Percentiles rank a stretch among this genome's conserved stretches.
Conservation (phyloP, 2,113 vertebrate genomes). For the Salvelinus sp. region DNA sequence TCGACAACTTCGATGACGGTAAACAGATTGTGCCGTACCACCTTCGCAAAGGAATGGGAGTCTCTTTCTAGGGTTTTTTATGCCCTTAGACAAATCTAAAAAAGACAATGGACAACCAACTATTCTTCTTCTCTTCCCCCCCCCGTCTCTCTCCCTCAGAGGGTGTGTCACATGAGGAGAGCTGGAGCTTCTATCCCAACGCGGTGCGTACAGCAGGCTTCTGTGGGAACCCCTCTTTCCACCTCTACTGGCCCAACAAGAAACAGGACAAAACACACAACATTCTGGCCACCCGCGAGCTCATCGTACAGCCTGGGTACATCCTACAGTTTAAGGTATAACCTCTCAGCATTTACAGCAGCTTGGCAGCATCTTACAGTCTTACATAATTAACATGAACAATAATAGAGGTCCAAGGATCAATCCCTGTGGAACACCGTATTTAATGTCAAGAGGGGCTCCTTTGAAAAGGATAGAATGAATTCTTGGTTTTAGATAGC, state of each 20-base stretch:
- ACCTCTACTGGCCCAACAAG: slow-evolving; percentile 98
- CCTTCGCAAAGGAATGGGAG: background rate
- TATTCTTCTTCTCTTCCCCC: background rate
- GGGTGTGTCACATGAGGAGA: slow-evolving; percentile 93
- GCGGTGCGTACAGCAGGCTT: slow-evolving; percentile 95
- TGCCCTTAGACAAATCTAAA: too few species aligned
- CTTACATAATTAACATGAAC: too few species aligned
- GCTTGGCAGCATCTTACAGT: too few species aligned
- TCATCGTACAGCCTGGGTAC: slow-evolving; percentile 97
- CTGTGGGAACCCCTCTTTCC: slow-evolving; percentile 98
- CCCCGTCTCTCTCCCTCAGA: slow-evolving; percentile 65
- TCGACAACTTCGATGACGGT: slow-evolving; percentile 96
- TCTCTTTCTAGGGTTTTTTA: too few species aligned
- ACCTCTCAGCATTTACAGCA: too few species aligned
- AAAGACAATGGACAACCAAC: background rate
- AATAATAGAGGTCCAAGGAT: too few species aligned
- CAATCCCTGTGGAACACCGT: too few species aligned
- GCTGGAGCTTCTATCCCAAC: slow-evolving; percentile 98
- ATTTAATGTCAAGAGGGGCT: too few species aligned
- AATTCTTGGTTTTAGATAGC: too few species aligned
- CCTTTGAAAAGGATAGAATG: too few species aligned
- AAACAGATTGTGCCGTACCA: slow-evolving; percentile 26
- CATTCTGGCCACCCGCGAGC: slow-evolving; percentile 91
- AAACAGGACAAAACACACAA: slow-evolving; percentile 93
- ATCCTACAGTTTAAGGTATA: slow-evolving; percentile 96